These are phyloP conservation scores for Dasypus novemcinctus DNA, from an alignment of 2,113 vertebrate genomes.

Conservation along the genomic window DNA sequence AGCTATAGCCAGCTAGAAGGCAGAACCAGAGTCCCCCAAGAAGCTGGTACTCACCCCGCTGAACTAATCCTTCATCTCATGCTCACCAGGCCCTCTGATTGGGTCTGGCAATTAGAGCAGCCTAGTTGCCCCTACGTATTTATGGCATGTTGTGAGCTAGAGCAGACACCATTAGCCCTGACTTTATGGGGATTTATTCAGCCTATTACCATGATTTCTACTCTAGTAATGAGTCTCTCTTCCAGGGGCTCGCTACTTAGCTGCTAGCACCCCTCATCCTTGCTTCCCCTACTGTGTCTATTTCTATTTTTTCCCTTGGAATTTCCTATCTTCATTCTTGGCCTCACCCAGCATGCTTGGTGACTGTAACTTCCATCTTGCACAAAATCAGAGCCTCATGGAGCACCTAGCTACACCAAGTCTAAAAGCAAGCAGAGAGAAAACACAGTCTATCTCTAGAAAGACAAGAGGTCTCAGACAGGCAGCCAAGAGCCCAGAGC, in stretches of 20 bases:
- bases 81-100: slow-evolving; percentile 56
- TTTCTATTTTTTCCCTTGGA: not conserved
- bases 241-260: slow-evolving; percentile 52
- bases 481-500: not conserved
- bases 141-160: not conserved
- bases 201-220: slow-evolving; percentile 58
- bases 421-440: not conserved
- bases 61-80: slow-evolving; percentile 63
- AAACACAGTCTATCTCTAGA: not conserved
- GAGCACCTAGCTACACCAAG: not conserved
- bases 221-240: slow-evolving; percentile 62
- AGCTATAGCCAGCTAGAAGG: not conserved
- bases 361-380: not conserved
- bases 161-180: slow-evolving; percentile 44
- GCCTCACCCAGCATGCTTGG: not conserved
- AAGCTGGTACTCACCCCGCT: not conserved
- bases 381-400: not conserved
- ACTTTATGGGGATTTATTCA: slow-evolving; percentile 65
- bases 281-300: not conserved
- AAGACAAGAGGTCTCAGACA: not conserved
- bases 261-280: not conserved
- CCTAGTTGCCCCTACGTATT: slow-evolving; percentile 6
- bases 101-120: slow-evolving; percentile 70
- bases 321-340: not conserved
- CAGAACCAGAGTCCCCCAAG: not conserved